Conservation (phyloP, 2,113 vertebrate species). For the Peromyscus californicus region DNA sequence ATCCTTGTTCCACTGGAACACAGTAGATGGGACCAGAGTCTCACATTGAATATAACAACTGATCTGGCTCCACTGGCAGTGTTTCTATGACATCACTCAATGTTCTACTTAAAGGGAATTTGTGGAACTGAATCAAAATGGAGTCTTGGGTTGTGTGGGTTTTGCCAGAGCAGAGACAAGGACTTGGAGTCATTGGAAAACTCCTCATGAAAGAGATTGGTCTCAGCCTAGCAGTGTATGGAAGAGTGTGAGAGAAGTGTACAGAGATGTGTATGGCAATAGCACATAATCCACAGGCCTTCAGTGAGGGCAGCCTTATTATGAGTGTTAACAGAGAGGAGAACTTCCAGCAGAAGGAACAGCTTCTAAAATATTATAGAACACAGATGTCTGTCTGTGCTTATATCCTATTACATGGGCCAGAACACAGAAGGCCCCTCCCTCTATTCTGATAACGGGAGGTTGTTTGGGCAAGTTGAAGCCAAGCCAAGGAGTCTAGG, state of each 20-base stretch:
- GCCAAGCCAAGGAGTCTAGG: neutral
- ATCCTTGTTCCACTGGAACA: neutral
- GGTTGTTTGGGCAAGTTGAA: neutral
- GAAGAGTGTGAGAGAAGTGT: neutral
- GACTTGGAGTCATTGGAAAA: neutral
- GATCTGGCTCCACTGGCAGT: rapidly evolving
- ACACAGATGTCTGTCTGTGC: too few species aligned
- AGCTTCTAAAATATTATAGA: neutral
- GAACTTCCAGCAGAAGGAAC: neutral
- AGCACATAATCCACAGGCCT: neutral
- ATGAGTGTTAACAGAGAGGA: neutral
- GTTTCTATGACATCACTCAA: too few species aligned
- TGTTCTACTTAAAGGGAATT: neutral
- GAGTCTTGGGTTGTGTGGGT: neutral
- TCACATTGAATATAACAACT: neutral
- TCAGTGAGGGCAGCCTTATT: neutral
- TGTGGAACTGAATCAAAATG: neutral
- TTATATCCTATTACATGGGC: neutral
- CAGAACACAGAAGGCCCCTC: neutral
- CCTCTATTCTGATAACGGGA: neutral
- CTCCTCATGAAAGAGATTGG: rapidly evolving
- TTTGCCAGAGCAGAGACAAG: neutral
- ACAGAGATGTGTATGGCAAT: neutral
- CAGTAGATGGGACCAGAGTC: neutral
- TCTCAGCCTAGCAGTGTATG: rapidly evolving